These are phyloP conservation scores for Agonopterix subpropinquella DNA, from an alignment of 2,888 invertebrate genomes.

Conservation along the genomic window DNA sequence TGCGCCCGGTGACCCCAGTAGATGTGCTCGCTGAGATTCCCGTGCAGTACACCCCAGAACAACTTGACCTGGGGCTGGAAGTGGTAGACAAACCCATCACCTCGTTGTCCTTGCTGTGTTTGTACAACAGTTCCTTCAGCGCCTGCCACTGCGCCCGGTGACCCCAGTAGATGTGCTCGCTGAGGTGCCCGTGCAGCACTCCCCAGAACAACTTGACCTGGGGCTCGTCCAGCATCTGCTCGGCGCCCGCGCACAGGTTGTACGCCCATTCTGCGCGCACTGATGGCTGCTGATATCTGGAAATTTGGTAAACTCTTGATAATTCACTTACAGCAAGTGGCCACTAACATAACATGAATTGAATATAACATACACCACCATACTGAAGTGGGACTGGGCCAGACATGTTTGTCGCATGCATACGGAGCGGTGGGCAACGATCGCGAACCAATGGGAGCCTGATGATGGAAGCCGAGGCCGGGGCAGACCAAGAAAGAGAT, in stretches of 20 bases:
- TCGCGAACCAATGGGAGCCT: no score
- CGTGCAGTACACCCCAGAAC: conserved; percentile 64
- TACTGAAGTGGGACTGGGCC: no score
- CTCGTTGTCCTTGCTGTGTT: conserved; percentile 40
- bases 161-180: conserved; percentile 60
- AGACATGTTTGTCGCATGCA: no score
- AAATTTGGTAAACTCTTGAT: neutral
- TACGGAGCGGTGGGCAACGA: no score
- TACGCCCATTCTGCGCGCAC: conserved; percentile 73
- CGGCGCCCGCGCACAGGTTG: conserved; percentile 65
- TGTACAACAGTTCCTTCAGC: conserved; percentile 40
- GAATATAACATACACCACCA: no score
- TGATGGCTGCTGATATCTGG: conserved; percentile 59
- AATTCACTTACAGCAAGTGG: neutral
- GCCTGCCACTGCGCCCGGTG: conserved; percentile 46
- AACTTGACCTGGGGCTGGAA: conserved; percentile 60
- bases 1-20: conserved; percentile 56
- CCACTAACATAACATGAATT: no score
- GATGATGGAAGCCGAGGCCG: no score
- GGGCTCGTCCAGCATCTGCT: conserved; percentile 66
- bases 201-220: conserved; percentile 66
- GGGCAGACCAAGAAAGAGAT: no score
- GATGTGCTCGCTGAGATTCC: conserved; percentile 52
- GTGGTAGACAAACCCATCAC: conserved; percentile 22
- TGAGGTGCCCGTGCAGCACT: conserved; percentile 51